phyloP scores from a whole-genome alignment of 1,140 invertebrate species.

The Drosophila seguyi region DNA sequence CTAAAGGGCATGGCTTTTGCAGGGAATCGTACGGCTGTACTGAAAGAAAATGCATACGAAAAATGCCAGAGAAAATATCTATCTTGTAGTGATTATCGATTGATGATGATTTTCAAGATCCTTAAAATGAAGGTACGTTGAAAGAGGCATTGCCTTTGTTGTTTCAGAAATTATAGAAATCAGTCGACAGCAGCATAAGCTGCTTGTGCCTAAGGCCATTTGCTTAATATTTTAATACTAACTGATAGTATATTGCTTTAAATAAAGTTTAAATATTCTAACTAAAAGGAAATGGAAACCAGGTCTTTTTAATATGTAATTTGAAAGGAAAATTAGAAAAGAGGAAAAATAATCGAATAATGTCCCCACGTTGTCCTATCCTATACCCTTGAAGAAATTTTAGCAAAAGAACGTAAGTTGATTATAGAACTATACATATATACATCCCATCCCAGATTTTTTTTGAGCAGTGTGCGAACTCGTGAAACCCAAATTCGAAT shows the following conservation, averaged over 20 bases:
- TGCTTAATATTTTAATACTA: neutral
- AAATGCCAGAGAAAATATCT: neutral
- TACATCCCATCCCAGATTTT: too few species aligned
- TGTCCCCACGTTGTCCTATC: too few species aligned
- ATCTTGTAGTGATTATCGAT: neutral
- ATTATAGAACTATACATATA: too few species aligned
- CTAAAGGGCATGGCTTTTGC: slow-evolving; percentile 7
- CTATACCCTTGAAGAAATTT: neutral
- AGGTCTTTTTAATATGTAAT: too few species aligned
- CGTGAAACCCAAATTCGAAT: slow-evolving; percentile 26
- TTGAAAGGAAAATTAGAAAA: too few species aligned
- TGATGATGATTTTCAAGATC: too few species aligned
- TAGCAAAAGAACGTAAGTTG: too few species aligned
- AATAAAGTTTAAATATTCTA: too few species aligned
- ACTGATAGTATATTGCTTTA: too few species aligned
- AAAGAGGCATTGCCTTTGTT: neutral
- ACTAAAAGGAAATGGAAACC: too few species aligned
- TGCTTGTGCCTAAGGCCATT: neutral
- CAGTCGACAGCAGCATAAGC: neutral
- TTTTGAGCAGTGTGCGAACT: slow-evolving; percentile 14
- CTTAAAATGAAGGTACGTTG: neutral
- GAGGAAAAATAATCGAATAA: too few species aligned
- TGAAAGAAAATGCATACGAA: slow-evolving; percentile 18
- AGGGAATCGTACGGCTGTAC: slow-evolving; percentile 13
- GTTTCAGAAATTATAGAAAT: neutral